Base-by-base conservation (phyloP, 2,797 vertebrate genomes). In the Bradypus variegatus region DNA sequence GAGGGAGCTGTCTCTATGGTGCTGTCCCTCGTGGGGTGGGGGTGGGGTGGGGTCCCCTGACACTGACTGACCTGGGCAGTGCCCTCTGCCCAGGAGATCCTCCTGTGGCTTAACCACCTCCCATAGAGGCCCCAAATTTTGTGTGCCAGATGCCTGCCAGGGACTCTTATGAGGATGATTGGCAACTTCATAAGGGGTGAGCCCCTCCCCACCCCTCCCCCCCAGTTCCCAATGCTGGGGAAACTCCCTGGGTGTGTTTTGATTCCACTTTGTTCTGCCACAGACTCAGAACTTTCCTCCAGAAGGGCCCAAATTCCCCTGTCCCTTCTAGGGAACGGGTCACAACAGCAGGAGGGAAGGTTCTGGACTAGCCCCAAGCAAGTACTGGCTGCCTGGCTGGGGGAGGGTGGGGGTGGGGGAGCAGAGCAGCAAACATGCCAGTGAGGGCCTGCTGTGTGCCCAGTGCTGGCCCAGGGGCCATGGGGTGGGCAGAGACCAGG, bases 261-360 rank as follows among this genome's bases (percentile, higher is more conserved):
- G 19, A 31, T 67, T 70, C 48, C 13, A 45, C 87, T 72, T 45
- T 21, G 64, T 50, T 73, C 48, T n/a, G 31, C 38, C 5, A 2
- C 45, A 67, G 19, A 76, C 86, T 96, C 41, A 91, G 76, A 93
- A 72, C 36, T 86, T 76, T 95, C 95, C 94, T 93, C 70, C 31
- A 79, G 95, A 96, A 95, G 78, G 73, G 83, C 58, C 25, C 50
- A 90, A 95, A 95, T 94, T 96, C 80, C 95, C 95, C 95, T 73
- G 65, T 27, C 19, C 18, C 21, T 95, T 95, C 93, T 88, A 45
- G 62, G 77, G 80, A 94, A 92, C n/a, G 12, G 18, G 25, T 27
- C 13, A 23, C 10, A 12, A 81, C 41, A 83, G 75, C 48, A 75
- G 70, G 18, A 12, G 38, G 29, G 80, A 91, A 87, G 48, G 33